phyloP scores from a whole-genome alignment of 1,140 invertebrate species.

The Acarapis woodi region DNA sequence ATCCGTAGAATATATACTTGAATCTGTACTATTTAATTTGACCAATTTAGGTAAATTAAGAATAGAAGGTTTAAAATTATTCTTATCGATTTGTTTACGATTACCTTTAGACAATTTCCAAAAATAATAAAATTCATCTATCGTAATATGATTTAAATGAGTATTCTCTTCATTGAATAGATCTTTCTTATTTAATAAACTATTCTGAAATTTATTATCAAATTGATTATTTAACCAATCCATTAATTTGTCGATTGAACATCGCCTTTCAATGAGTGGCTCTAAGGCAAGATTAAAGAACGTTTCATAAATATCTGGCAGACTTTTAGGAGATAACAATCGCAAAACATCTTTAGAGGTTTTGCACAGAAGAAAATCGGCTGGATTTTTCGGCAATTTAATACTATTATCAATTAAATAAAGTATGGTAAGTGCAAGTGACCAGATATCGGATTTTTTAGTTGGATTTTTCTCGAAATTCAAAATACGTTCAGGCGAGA shows the following conservation, averaged over 20 bases:
- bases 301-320: constrained; percentile 4
- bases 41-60: constrained; percentile 7
- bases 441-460: constrained; percentile 60
- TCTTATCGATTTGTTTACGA: constrained; percentile 1
- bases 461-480: constrained; percentile 9
- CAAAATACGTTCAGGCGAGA: constrained; percentile 7
- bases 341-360: constrained; percentile 4
- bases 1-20: background rate
- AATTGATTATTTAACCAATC: background rate
- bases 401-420: constrained; percentile 30
- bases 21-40: constrained; percentile 5
- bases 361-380: constrained; percentile 3
- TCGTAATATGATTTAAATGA: constrained; percentile 5
- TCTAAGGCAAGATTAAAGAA: constrained; percentile 4
- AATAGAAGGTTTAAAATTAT: constrained; percentile 8
- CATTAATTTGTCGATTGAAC: constrained; percentile 3
- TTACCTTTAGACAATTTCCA: constrained; percentile 8
- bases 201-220: background rate
- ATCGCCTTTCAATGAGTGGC: background rate
- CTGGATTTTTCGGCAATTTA: constrained; percentile 8
- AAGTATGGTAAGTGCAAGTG: constrained; percentile 52
- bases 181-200: background rate
- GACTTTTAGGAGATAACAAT: constrained; percentile 1
- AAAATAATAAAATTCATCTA: constrained; percentile 11
- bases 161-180: background rate